Percentiles rank a stretch among this genome's conserved stretches.
Evolutionary conservation across 1,140 invertebrate species (phyloP).

Genomic region (Drosophila virilis): DNA sequence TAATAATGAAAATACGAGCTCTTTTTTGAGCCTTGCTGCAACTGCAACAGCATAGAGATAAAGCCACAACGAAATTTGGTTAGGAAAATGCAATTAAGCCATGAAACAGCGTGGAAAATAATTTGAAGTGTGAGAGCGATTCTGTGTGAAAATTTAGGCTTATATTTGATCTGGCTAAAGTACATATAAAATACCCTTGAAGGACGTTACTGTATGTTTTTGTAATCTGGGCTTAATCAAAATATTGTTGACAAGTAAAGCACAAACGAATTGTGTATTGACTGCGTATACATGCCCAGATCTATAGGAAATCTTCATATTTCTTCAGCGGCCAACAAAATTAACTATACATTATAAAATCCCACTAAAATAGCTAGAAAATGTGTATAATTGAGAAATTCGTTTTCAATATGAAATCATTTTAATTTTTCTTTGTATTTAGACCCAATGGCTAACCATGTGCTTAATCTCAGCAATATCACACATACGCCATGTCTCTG

Average conservation of each 20-base stretch:
- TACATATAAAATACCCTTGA: not conserved
- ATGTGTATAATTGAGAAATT: too few species aligned
- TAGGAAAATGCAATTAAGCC: slow-evolving; percentile 59
- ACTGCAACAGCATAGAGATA: slow-evolving; percentile 11
- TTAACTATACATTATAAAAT: too few species aligned
- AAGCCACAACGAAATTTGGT: slow-evolving; percentile 1
- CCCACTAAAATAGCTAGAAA: too few species aligned
- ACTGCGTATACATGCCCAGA: too few species aligned
- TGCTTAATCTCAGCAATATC: not conserved
- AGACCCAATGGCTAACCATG: not conserved
- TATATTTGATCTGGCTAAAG: not conserved
- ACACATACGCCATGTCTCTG: not conserved
- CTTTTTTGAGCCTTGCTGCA: slow-evolving; percentile 3
- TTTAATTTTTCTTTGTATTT: too few species aligned
- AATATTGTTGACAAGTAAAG: too few species aligned
- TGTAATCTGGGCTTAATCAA: too few species aligned
- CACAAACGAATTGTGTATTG: too few species aligned
- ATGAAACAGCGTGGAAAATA: slow-evolving; percentile 62
- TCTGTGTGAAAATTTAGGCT: not conserved
- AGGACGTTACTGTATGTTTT: too few species aligned
- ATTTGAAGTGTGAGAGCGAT: slow-evolving; percentile 10
- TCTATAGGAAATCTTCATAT: too few species aligned
- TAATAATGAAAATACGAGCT: slow-evolving; percentile 43
- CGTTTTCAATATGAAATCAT: too few species aligned
- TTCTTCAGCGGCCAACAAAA: too few species aligned